Percentiles rank a stretch among this genome's conserved stretches.
phyloP scores from a whole-genome alignment of 2,113 vertebrate genomes.

The Malurus elegans region DNA sequence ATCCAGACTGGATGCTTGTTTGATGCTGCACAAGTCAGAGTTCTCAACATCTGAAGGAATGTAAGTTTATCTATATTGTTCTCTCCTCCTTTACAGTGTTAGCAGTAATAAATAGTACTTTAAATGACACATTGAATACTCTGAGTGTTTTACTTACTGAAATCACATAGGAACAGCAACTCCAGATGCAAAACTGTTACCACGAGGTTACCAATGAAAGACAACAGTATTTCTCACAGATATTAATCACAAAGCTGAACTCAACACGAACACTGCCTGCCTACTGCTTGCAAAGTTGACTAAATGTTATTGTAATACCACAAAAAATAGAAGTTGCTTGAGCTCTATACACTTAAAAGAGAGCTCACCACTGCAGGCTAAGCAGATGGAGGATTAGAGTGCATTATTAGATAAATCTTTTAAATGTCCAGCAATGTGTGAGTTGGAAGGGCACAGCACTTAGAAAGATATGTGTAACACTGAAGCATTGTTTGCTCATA shows the following conservation, averaged over 20 bases:
- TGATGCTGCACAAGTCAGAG: background rate
- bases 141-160: background rate
- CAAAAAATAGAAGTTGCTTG: background rate
- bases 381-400: background rate
- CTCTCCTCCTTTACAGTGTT: background rate
- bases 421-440: background rate
- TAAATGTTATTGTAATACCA: background rate
- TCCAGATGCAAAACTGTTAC: background rate
- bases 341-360: background rate
- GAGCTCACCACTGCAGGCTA: accelerated
- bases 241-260: background rate
- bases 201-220: background rate
- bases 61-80: background rate
- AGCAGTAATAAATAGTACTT: background rate
- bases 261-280: background rate
- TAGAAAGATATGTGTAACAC: background rate
- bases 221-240: background rate
- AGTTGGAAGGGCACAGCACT: background rate
- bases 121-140: background rate
- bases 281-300: background rate
- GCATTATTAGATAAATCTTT: background rate
- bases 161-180: background rate
- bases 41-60: background rate
- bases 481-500: background rate
- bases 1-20: background rate